Evolutionary conservation across 1,140 invertebrate genomes (phyloP).

Genomic region (Brachionus paranguensis): DNA sequence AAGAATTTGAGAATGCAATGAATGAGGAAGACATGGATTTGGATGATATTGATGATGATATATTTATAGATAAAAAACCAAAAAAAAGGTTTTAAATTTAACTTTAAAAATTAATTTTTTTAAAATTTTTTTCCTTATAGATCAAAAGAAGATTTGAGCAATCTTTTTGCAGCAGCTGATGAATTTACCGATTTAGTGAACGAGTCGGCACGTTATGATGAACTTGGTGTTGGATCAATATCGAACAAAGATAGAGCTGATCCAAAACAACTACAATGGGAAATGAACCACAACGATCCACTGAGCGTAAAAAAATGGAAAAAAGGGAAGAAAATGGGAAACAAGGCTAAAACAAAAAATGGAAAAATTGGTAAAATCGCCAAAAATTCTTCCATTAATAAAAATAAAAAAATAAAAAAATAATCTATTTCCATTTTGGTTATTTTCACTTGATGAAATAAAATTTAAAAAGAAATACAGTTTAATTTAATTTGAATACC

Average conservation of each 20-base stretch:
- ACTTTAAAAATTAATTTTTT: not conserved
- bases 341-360: not conserved
- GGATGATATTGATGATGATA: conserved; percentile 7
- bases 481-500: not conserved
- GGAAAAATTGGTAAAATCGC: conserved; percentile 17
- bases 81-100: not conserved
- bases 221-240: conserved; percentile 35
- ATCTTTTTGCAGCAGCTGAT: conserved; percentile 33
- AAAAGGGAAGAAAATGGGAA: not conserved
- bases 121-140: not conserved
- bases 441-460: not conserved
- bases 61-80: conserved; percentile 4
- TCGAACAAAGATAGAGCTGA: conserved; percentile 36
- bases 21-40: conserved; percentile 5
- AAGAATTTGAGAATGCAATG: conserved; percentile 28
- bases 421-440: not conserved
- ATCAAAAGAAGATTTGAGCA: conserved; percentile 20
- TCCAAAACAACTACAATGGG: conserved; percentile 39
- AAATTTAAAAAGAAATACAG: not conserved
- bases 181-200: conserved; percentile 32
- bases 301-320: not conserved
- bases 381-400: not conserved
- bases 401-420: not conserved
- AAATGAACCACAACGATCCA: not conserved
- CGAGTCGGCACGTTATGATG: conserved; percentile 9